phyloP scores from a whole-genome alignment of 2,113 vertebrate species.

The Gila orcuttii region DNA sequence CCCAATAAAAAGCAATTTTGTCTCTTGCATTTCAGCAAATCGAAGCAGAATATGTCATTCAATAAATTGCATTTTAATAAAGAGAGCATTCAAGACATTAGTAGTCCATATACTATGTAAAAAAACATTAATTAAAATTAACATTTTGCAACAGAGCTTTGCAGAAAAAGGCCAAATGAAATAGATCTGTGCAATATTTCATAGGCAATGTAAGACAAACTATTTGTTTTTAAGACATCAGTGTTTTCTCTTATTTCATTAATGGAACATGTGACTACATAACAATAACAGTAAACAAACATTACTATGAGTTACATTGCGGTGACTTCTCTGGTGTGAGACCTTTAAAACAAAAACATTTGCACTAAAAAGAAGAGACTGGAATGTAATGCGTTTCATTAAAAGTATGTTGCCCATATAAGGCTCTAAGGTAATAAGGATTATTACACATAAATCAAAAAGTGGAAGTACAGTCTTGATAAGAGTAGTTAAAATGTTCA shows the following conservation, averaged over 20 bases:
- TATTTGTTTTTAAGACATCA: background rate
- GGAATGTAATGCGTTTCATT: background rate
- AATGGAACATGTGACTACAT: background rate
- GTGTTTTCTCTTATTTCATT: background rate
- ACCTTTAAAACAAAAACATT: background rate
- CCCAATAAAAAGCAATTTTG: background rate
- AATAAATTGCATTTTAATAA: constrained; percentile 8
- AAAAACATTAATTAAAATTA: background rate
- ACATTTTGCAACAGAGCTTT: background rate
- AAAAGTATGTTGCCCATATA: background rate
- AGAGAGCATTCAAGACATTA: background rate
- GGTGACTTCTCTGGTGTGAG: background rate
- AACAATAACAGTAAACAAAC: background rate
- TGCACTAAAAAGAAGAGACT: background rate
- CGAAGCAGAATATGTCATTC: background rate
- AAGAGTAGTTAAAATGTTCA: background rate
- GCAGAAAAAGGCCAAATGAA: background rate
- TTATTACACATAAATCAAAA: background rate
- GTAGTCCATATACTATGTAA: background rate
- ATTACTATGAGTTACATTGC: background rate
- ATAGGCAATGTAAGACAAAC: background rate
- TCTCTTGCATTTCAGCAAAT: background rate
- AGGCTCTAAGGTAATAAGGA: too few species aligned
- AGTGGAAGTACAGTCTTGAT: background rate
- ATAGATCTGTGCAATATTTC: background rate